Percentiles rank a stretch among this genome's conserved stretches.
phyloP scores from a whole-genome alignment of 2,113 vertebrate species.

The Lepus timidus region DNA sequence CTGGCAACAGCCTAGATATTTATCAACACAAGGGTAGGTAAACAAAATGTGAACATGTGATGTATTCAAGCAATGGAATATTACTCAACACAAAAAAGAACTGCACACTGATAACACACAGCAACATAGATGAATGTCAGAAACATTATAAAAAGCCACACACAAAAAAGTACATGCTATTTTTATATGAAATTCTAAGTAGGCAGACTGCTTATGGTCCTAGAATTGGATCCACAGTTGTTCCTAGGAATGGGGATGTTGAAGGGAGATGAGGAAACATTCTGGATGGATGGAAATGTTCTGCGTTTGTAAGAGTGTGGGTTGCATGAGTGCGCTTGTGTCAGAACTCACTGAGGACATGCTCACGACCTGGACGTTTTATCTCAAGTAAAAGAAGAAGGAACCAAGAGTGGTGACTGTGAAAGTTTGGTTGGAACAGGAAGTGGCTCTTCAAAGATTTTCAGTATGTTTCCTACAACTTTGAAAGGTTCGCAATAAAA shows the following conservation, averaged over 20 bases:
- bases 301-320: not conserved
- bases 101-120: not conserved
- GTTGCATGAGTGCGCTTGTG: not conserved
- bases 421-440: not conserved
- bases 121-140: not conserved
- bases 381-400: not conserved
- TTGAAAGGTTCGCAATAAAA: constrained; percentile 18
- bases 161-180: not conserved
- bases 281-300: not conserved
- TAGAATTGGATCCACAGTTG: not conserved
- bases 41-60: not conserved
- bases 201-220: not conserved
- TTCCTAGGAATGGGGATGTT: not conserved
- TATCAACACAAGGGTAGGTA: not conserved
- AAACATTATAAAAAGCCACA: not conserved
- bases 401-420: not conserved
- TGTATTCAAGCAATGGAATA: not conserved
- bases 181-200: not conserved
- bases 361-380: not conserved
- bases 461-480: not conserved
- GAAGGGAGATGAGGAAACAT: not conserved
- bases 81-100: not conserved
- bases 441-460: not conserved
- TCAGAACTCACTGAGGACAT: not conserved
- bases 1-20: not conserved